Conservation (phyloP, 2,113 vertebrate species). For the Rana temporaria region DNA sequence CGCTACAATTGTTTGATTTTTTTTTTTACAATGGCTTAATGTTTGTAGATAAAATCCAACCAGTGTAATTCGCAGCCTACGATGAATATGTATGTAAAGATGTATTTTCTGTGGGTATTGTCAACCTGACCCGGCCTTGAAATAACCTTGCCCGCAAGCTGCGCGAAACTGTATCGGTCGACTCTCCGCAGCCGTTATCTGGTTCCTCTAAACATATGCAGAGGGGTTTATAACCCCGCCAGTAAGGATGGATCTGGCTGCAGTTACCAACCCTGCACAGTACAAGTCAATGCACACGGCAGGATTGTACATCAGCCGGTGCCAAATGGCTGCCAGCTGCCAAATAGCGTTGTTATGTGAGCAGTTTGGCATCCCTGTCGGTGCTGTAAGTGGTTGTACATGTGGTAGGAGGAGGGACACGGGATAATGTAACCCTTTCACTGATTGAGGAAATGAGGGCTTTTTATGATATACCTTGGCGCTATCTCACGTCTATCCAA, state of each 20-base stretch:
- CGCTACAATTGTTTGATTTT: too few relatives aligned
- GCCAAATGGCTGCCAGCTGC: constrained; percentile 46
- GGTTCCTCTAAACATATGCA: constrained; percentile 48
- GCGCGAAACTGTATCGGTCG: neutral
- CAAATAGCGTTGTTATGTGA: constrained; percentile 54
- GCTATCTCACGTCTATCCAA: neutral
- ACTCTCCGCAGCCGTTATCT: neutral
- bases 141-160: constrained; percentile 21
- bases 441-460: neutral
- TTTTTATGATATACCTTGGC: neutral
- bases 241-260: constrained; percentile 28
- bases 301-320: constrained; percentile 25
- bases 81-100: too few relatives aligned
- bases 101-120: neutral
- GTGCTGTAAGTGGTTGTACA: constrained; percentile 17
- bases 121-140: constrained; percentile 27
- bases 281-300: constrained; percentile 21
- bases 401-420: constrained; percentile 14
- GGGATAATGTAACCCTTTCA: constrained; percentile 13
- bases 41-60: too few relatives aligned
- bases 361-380: constrained; percentile 43
- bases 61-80: too few relatives aligned
- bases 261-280: constrained; percentile 33
- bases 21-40: too few relatives aligned
- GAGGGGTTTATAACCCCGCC: constrained; percentile 35